Conservation (phyloP, 2,797 vertebrate species). For the Hozukius guyotensis region DNA sequence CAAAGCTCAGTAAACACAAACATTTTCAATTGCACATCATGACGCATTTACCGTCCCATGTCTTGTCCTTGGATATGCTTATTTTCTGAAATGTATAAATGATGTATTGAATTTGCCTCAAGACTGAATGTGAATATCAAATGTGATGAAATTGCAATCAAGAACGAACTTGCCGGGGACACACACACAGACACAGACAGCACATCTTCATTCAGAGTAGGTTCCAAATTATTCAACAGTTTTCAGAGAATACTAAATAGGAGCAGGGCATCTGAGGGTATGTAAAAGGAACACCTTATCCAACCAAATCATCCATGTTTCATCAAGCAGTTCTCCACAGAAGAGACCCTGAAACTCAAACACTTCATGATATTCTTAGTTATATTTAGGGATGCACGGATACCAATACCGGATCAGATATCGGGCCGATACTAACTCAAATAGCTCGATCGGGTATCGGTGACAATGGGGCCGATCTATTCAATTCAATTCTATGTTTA, state of each 20-base stretch:
- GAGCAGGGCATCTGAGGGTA: conserved; percentile 9
- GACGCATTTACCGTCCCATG: conserved; percentile 21
- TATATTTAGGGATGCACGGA: neutral
- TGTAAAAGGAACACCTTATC: neutral
- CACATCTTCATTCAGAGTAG: conserved; percentile 14
- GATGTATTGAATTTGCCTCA: conserved; percentile 45
- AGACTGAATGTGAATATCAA: conserved; percentile 45
- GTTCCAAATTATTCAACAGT: conserved; percentile 34
- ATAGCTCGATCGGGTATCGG: neutral
- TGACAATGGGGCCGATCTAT: neutral
- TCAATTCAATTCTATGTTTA: neutral
- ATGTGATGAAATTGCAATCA: conserved; percentile 52
- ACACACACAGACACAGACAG: neutral
- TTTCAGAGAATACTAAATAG: conserved; percentile 33
- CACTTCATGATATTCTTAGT: neutral
- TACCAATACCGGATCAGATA: neutral
- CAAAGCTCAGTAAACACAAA: conserved; percentile 35
- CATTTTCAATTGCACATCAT: conserved; percentile 42
- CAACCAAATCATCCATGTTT: conserved; percentile 3
- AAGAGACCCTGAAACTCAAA: neutral
- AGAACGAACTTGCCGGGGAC: neutral
- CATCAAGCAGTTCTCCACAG: neutral
- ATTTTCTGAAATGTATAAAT: conserved; percentile 48
- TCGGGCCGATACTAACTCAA: neutral
- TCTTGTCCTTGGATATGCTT: conserved; percentile 42